A percentile compares a stretch with the other conserved stretches of the same genome.
Conservation (phyloP, 2,113 vertebrate genomes). For the Natator depressus region DNA sequence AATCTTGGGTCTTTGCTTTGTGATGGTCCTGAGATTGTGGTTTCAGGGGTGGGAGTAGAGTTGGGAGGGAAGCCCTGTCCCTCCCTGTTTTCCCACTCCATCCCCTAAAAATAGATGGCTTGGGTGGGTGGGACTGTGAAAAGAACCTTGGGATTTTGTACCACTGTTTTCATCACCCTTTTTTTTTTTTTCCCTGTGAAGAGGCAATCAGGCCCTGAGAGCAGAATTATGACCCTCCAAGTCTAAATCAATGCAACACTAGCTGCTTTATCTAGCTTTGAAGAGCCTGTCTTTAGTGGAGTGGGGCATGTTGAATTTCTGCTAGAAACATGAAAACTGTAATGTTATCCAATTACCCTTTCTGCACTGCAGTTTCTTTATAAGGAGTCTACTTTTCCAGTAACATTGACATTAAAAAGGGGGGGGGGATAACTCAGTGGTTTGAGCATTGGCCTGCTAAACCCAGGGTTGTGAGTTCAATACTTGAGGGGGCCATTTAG, state of each 20-base stretch:
- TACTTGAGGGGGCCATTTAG: too few species aligned
- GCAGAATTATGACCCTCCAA: background rate
- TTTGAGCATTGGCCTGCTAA: too few species aligned
- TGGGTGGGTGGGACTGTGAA: background rate
- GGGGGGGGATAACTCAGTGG: too few species aligned
- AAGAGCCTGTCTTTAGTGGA: background rate
- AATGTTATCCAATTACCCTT: background rate
- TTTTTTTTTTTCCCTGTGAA: background rate
- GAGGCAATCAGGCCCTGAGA: background rate
- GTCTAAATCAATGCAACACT: background rate
- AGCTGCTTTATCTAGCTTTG: background rate
- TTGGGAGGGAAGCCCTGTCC: fast-evolving
- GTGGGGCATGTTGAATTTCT: slow-evolving; percentile 2
- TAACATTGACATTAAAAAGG: background rate
- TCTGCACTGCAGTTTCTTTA: background rate
- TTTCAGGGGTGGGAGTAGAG: background rate
- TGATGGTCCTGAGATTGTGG: background rate
- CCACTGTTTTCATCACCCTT: background rate
- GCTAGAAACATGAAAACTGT: background rate
- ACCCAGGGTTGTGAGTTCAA: too few species aligned
- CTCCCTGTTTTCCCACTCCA: background rate
- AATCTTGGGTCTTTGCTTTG: background rate
- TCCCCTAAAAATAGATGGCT: background rate
- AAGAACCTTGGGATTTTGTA: background rate
- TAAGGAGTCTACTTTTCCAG: slow-evolving; percentile 6